Percentiles rank a stretch among this genome's conserved stretches.
Conservation (phyloP, 2,888 invertebrate genomes). For the Melieria omissa region DNA sequence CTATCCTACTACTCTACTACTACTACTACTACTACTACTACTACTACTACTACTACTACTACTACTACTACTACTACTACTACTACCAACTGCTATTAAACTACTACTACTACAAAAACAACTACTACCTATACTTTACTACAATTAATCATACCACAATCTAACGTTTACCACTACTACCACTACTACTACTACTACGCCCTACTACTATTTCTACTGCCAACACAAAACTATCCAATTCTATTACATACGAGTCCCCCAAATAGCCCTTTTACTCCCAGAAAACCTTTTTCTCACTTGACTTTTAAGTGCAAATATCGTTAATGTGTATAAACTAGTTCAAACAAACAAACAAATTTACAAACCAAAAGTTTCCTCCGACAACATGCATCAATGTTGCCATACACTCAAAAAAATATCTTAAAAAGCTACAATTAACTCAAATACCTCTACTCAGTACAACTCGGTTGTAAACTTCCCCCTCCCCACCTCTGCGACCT, state of each 20-base stretch:
- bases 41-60: constrained; percentile 34
- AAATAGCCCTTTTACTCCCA: constrained; percentile 12
- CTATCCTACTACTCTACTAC: constrained; percentile 65
- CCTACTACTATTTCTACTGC: constrained; percentile 34
- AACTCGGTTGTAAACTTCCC: too few species aligned
- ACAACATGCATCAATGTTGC: too few species aligned
- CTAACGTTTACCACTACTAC: constrained; percentile 35
- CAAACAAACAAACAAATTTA: constrained; percentile 38
- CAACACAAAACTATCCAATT: constrained; percentile 32
- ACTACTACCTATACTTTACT: constrained; percentile 42
- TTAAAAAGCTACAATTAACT: too few species aligned
- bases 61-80: constrained; percentile 36
- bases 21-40: constrained; percentile 52
- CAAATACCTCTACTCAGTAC: too few species aligned
- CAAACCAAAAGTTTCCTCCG: constrained; percentile 24
- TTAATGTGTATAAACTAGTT: constrained; percentile 48
- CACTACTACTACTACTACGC: constrained; percentile 36
- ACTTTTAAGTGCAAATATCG: constrained; percentile 55
- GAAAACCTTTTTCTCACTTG: constrained; percentile 43
- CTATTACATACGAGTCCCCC: constrained; percentile 17
- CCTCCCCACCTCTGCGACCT: constrained; percentile 12
- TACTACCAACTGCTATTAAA: constrained; percentile 37
- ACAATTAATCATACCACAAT: constrained; percentile 45
- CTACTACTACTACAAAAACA: constrained; percentile 34
- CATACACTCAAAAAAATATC: too few species aligned